Evolutionary conservation across 2,888 invertebrate genomes (phyloP).

Genomic region (Nomada ferruginata): DNA sequence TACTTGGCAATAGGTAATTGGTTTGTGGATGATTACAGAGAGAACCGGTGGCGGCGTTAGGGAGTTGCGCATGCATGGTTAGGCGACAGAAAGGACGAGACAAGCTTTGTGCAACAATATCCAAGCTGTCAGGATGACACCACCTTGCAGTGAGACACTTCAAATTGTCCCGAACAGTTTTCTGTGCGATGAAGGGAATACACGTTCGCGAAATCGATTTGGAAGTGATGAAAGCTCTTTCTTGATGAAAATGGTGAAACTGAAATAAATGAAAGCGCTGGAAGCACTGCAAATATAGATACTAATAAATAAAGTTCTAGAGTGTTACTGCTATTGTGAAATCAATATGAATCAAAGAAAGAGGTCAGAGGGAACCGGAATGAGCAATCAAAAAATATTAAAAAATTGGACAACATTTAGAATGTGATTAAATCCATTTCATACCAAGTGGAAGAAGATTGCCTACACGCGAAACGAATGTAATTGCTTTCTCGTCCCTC

Average conservation of each 20-base stretch:
- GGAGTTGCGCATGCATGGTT: constrained; percentile 7
- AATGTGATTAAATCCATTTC: too few relatives aligned
- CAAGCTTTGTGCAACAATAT: constrained; percentile 43
- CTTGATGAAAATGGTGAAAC: background rate
- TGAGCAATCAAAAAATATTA: too few relatives aligned
- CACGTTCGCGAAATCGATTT: background rate
- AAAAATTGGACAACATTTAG: too few relatives aligned
- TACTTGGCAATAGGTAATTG: constrained; percentile 30
- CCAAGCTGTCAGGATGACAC: background rate
- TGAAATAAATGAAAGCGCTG: background rate
- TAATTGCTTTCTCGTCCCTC: too few relatives aligned
- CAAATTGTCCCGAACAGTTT: background rate
- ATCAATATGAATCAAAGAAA: too few relatives aligned
- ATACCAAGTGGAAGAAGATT: too few relatives aligned
- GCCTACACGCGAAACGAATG: too few relatives aligned
- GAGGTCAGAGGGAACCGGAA: too few relatives aligned
- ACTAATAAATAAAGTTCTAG: too few relatives aligned
- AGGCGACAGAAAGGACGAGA: background rate
- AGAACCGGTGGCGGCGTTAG: background rate
- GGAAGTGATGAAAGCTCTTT: background rate
- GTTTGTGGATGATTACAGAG: constrained; percentile 45
- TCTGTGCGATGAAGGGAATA: background rate
- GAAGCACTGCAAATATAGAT: too few relatives aligned
- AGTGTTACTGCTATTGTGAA: too few relatives aligned
- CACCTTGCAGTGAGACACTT: background rate